phyloP scores from a whole-genome alignment of 2,113 vertebrate genomes.

The Sebastes schlegelii region DNA sequence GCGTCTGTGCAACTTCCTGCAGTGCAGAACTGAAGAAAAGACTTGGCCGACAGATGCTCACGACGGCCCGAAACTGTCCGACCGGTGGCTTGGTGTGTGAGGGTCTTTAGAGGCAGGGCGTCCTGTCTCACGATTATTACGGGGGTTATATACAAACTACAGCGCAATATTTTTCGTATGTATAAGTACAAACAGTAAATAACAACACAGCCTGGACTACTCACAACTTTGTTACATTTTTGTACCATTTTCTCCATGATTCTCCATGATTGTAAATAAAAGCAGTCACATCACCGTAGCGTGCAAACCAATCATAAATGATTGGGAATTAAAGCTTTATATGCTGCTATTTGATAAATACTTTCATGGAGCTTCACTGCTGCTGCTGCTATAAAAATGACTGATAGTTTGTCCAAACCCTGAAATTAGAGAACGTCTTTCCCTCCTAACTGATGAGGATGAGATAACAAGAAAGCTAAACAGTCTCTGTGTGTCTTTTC shows the following conservation, averaged over 20 bases:
- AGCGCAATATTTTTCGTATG: too few species aligned
- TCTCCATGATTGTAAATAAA: not conserved
- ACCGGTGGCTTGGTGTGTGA: too few species aligned
- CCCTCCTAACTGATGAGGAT: not conserved
- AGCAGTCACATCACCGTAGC: not conserved
- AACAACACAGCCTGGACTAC: too few species aligned
- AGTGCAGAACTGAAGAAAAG: too few species aligned
- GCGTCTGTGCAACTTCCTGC: too few species aligned
- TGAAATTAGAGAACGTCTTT: not conserved
- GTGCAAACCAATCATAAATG: not conserved
- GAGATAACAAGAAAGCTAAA: not conserved
- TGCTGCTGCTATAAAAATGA: not conserved
- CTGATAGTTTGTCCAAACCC: not conserved
- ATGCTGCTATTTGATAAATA: not conserved
- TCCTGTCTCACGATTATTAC: too few species aligned
- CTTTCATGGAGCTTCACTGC: not conserved
- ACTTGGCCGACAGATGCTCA: too few species aligned
- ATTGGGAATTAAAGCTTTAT: not conserved
- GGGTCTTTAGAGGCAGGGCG: too few species aligned
- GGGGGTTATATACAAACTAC: too few species aligned
- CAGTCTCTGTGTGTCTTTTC: constrained; percentile 5
- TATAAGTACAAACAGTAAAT: too few species aligned
- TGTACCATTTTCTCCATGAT: not conserved
- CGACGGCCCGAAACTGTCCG: too few species aligned
- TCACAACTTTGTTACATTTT: not conserved